phyloP scores from a whole-genome alignment of 2,113 vertebrate genomes.

The Xiphophorus maculatus region DNA sequence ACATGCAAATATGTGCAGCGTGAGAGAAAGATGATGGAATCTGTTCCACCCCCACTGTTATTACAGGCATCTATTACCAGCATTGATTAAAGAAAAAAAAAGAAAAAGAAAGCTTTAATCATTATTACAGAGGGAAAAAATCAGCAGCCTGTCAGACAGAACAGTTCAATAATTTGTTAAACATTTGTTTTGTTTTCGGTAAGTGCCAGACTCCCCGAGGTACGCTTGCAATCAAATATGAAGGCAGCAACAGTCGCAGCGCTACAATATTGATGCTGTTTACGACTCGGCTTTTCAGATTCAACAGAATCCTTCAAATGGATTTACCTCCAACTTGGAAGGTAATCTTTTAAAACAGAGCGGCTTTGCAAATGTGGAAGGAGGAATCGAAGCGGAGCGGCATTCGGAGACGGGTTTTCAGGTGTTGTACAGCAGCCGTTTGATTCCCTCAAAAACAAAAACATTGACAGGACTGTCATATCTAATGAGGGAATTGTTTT shows the following conservation, averaged over 20 bases:
- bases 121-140: constrained; percentile 9
- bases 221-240: constrained; percentile 45
- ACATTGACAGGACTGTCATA: not conserved
- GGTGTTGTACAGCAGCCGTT: not conserved
- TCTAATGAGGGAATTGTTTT: not conserved
- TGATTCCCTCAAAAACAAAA: not conserved
- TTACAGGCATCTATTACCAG: not conserved
- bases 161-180: constrained; percentile 46
- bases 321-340: constrained; percentile 24
- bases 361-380: constrained; percentile 9
- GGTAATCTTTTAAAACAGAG: constrained; percentile 28
- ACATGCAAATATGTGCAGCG: not conserved
- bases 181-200: constrained; percentile 56
- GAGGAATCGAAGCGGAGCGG: not conserved
- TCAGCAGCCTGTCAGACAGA: constrained; percentile 4
- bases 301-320: constrained; percentile 37
- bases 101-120: constrained; percentile 2
- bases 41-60: not conserved
- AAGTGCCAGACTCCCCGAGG: constrained; percentile 52
- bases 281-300: constrained; percentile 31
- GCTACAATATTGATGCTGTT: constrained; percentile 51
- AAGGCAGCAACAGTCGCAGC: constrained; percentile 36
- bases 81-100: not conserved
- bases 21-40: not conserved
- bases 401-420: not conserved